A percentile compares a stretch with the other conserved stretches of the same genome.
These are phyloP conservation scores for Larimichthys polyactis DNA, from an alignment of 2,113 vertebrate genomes.

Conservation along the genomic window DNA sequence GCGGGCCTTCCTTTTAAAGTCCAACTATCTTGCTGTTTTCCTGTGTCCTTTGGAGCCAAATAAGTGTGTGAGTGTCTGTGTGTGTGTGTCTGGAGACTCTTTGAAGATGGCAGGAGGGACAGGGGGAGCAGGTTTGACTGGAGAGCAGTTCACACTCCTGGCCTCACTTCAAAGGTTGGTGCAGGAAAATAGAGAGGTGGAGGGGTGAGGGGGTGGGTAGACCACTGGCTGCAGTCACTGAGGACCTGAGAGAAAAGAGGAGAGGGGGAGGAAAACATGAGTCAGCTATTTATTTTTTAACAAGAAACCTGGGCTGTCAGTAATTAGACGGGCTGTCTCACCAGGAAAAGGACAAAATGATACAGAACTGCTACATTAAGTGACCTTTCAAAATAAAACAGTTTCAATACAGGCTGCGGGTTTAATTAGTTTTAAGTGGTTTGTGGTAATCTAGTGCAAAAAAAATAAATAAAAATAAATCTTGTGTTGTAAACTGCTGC, in stretches of 20 bases:
- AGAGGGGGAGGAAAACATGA: constrained; percentile 18
- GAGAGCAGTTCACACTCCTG: constrained; percentile 37
- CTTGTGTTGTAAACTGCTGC: background rate
- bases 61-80: background rate
- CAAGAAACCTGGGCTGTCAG: constrained; percentile 13
- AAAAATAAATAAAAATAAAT: background rate
- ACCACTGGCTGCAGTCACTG: constrained; percentile 27
- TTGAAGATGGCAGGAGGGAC: background rate
- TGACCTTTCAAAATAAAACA: background rate
- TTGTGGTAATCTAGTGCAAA: too few relatives aligned
- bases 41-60: constrained; percentile 1
- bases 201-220: background rate
- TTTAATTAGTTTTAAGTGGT: background rate
- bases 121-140: background rate
- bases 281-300: constrained; percentile 24
- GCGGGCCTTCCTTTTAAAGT: background rate
- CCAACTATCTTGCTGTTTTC: background rate
- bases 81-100: background rate
- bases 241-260: constrained; percentile 17
- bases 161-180: constrained; percentile 57
- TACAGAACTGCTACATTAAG: background rate
- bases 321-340: background rate
- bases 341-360: background rate
- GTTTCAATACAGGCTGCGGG: background rate
- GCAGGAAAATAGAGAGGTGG: background rate